phyloP scores from a whole-genome alignment of 2,888 invertebrate species.

The Dromius quadrimaculatus region DNA sequence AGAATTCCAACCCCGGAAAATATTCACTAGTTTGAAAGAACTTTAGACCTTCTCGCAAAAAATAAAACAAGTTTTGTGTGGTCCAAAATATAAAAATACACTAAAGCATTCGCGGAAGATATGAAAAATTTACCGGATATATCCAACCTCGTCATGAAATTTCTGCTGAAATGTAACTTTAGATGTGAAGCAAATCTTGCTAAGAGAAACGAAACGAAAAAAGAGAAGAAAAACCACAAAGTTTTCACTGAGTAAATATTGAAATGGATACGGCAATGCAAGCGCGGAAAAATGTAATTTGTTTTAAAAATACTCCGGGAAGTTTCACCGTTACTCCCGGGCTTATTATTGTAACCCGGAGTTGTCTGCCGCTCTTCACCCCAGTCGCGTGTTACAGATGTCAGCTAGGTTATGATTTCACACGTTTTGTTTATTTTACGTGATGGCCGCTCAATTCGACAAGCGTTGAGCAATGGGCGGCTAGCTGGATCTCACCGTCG shows the following conservation, averaged over 20 bases:
- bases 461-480: too few species aligned
- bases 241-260: conserved; percentile 57
- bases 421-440: conserved; percentile 63
- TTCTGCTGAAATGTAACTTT: conserved; percentile 47
- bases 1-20: conserved; percentile 38
- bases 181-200: conserved; percentile 38
- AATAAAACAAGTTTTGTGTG: conserved; percentile 45
- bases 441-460: conserved; percentile 55
- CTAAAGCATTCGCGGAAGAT: conserved; percentile 33
- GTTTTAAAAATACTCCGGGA: conserved; percentile 60
- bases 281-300: conserved; percentile 59
- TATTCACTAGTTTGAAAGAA: conserved; percentile 35
- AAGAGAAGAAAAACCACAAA: conserved; percentile 44
- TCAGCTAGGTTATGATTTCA: conserved; percentile 61
- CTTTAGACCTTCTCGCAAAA: conserved; percentile 29
- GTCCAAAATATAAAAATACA: conserved; percentile 44
- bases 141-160: conserved; percentile 32
- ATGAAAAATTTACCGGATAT: conserved; percentile 46
- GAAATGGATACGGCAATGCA: conserved; percentile 59
- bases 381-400: conserved; percentile 58
- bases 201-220: conserved; percentile 34
- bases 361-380: conserved; percentile 45
- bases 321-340: conserved; percentile 36
- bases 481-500: neutral
- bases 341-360: conserved; percentile 48